Conservation (phyloP, 2,113 vertebrate genomes). For the Gambusia affinis region DNA sequence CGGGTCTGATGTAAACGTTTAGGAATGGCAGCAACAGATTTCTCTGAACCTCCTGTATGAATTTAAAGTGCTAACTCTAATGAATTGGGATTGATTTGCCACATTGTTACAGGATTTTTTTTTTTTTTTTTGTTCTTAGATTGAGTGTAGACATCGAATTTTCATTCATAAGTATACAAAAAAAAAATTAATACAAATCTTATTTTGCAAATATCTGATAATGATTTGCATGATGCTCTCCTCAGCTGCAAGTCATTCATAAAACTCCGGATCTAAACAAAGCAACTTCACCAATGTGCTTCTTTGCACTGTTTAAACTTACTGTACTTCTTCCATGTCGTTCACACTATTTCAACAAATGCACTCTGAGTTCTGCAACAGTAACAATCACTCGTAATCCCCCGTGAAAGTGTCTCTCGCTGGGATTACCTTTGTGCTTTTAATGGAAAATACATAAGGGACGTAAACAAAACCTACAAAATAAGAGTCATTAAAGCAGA, state of each 20-base stretch:
- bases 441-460: not conserved
- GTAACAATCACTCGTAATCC: not conserved
- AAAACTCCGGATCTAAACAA: slow-evolving; percentile 1
- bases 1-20: not conserved
- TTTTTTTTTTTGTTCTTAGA: too few species aligned
- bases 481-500: not conserved
- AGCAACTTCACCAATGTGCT: not conserved
- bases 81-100: not conserved
- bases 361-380: not conserved
- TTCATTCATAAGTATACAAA: not conserved
- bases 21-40: not conserved
- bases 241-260: slow-evolving; percentile 11
- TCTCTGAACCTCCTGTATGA: not conserved
- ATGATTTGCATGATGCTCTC: slow-evolving; percentile 36
- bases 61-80: too few species aligned
- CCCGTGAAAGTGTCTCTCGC: not conserved
- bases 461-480: not conserved
- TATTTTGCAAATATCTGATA: slow-evolving; percentile 16
- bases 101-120: not conserved
- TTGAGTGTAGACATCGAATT: not conserved
- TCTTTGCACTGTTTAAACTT: not conserved
- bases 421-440: not conserved
- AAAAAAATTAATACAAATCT: not conserved
- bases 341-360: too few species aligned
- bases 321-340: not conserved